phyloP scores from a whole-genome alignment of 2,113 vertebrate genomes.

The Zosterops borbonicus region DNA sequence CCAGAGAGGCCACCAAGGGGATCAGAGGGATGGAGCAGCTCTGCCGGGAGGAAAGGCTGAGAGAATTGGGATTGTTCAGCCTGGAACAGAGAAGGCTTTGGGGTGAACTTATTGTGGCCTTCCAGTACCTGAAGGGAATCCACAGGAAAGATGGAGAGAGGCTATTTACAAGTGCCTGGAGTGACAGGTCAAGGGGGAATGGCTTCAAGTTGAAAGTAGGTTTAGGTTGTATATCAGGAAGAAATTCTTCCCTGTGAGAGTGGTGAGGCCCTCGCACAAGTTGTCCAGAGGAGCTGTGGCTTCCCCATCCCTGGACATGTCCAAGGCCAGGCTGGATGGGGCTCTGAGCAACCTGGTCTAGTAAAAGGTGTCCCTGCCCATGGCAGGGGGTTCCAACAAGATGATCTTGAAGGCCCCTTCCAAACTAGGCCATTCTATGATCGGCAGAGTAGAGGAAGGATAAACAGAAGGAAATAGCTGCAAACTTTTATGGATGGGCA shows the following conservation, averaged over 20 bases:
- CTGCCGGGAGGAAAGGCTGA: background rate
- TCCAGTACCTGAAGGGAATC: background rate
- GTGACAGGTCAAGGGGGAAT: accelerated
- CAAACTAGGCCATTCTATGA: background rate
- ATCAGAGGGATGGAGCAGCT: background rate
- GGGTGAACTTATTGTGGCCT: accelerated
- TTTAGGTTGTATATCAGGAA: background rate
- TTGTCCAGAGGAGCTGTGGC: accelerated
- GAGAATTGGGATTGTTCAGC: background rate
- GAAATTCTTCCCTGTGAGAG: accelerated
- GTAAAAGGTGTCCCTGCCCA: accelerated
- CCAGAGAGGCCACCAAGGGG: background rate
- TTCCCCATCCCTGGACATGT: background rate
- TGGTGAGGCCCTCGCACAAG: accelerated
- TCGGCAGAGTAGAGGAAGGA: background rate
- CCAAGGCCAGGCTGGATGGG: accelerated
- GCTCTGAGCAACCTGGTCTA: background rate
- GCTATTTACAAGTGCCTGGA: accelerated
- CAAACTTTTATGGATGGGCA: background rate
- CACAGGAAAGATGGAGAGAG: background rate
- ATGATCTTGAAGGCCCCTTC: background rate
- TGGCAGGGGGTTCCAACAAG: background rate
- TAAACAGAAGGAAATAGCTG: background rate
- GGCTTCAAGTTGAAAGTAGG: background rate
- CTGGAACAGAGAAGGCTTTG: background rate